Conservation (phyloP, 2,888 invertebrate genomes). For the Ellobium chinense region DNA sequence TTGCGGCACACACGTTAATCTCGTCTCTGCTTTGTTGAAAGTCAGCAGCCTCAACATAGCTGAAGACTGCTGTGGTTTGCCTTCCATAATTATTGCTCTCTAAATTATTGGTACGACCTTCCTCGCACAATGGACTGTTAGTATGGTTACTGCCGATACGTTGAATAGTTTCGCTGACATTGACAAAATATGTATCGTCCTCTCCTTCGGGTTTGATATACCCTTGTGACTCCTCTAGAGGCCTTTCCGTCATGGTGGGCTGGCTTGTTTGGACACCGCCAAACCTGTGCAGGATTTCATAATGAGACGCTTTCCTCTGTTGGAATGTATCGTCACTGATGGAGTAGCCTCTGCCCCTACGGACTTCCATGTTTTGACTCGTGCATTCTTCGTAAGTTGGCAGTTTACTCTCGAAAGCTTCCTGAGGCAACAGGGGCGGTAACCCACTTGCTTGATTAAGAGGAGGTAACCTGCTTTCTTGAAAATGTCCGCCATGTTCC, state of each 20-base stretch:
- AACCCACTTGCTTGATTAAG: not conserved
- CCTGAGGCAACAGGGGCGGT: not conserved
- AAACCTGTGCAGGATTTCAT: not conserved
- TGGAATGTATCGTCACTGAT: not conserved
- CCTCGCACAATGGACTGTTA: not conserved
- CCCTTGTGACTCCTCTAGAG: not conserved
- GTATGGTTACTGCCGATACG: not conserved
- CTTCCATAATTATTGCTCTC: too few species aligned
- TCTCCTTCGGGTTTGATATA: not conserved
- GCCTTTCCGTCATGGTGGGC: not conserved
- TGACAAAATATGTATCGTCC: constrained; percentile 1
- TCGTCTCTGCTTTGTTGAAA: too few species aligned
- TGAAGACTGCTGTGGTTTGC: too few species aligned
- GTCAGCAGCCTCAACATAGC: too few species aligned
- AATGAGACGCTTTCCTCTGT: not conserved
- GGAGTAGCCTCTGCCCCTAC: not conserved
- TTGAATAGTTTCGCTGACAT: not conserved
- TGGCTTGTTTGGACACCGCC: not conserved
- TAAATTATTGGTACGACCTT: too few species aligned
- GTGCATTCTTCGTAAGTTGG: constrained; percentile 28
- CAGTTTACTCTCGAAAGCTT: not conserved
- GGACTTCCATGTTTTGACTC: not conserved
- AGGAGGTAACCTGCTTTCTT: not conserved
- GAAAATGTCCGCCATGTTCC: not conserved
- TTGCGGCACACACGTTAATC: too few species aligned